Percentiles rank a stretch among this genome's conserved stretches.
Evolutionary conservation across 2,113 vertebrate genomes (phyloP).

Genomic region (Cyanoderma ruficeps): DNA sequence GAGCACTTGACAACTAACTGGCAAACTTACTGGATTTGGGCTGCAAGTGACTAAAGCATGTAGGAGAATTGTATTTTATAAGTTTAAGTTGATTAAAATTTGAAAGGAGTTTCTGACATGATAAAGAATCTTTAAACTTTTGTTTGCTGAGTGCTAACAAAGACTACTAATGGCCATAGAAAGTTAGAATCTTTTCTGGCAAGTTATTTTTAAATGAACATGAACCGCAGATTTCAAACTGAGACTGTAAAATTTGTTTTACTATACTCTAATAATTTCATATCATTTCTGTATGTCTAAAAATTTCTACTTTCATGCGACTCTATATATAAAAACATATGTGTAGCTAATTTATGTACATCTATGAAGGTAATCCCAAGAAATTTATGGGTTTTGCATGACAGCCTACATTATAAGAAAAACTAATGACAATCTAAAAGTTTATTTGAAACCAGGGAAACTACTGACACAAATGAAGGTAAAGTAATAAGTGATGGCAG

Average conservation of each 20-base stretch:
- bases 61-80: not conserved
- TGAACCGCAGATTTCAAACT: not conserved
- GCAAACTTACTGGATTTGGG: not conserved
- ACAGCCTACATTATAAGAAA: not conserved
- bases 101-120: not conserved
- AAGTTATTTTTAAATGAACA: not conserved
- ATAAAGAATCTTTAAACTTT: not conserved
- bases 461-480: not conserved
- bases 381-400: not conserved
- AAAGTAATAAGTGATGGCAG: not conserved
- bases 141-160: not conserved
- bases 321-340: not conserved
- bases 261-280: not conserved
- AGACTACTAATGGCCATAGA: not conserved
- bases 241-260: not conserved
- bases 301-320: not conserved
- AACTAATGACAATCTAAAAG: not conserved
- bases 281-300: not conserved
- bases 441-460: not conserved
- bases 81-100: not conserved
- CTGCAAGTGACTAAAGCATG: not conserved
- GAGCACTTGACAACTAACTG: not conserved
- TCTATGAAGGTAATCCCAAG: not conserved
- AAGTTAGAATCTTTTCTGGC: not conserved
- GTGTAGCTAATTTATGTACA: not conserved